A percentile compares a stretch with the other conserved stretches of the same genome.
Evolutionary conservation across 2,888 invertebrate species (phyloP).

Genomic region (Ceraclea dissimilis): DNA sequence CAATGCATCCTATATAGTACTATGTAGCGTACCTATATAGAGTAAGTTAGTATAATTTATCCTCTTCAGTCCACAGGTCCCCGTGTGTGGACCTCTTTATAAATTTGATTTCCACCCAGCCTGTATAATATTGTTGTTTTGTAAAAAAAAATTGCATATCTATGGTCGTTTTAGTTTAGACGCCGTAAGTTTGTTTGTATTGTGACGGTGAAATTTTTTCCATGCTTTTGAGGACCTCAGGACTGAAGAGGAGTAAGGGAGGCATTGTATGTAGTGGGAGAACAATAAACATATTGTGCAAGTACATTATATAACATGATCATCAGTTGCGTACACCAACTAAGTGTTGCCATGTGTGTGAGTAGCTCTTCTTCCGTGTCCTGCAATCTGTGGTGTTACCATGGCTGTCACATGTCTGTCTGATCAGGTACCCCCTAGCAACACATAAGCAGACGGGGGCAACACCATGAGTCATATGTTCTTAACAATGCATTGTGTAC

Average conservation of each 20-base stretch:
- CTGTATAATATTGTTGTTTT: no score
- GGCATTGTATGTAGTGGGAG: neutral
- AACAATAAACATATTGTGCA: slow-evolving; percentile 6
- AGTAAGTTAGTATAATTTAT: no score
- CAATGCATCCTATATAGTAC: neutral
- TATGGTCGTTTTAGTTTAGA: no score
- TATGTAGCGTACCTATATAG: no score
- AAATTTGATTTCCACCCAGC: no score
- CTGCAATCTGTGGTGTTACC: neutral
- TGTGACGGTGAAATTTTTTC: no score
- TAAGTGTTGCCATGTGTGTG: neutral
- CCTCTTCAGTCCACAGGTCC: no score
- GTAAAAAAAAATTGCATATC: no score
- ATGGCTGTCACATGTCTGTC: slow-evolving; percentile 2
- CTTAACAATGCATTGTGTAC: no score
- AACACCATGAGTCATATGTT: slow-evolving; percentile 6
- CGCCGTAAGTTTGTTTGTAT: no score
- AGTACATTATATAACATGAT: slow-evolving; percentile 8
- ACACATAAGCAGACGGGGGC: slow-evolving; percentile 16
- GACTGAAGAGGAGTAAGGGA: neutral
- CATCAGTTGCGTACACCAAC: neutral
- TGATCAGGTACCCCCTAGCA: slow-evolving; percentile 7
- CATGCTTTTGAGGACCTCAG: no score
- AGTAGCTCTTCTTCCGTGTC: neutral
- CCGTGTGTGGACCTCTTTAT: no score